phyloP scores from a whole-genome alignment of 2,797 vertebrate species.

The Myotis planiceps region DNA sequence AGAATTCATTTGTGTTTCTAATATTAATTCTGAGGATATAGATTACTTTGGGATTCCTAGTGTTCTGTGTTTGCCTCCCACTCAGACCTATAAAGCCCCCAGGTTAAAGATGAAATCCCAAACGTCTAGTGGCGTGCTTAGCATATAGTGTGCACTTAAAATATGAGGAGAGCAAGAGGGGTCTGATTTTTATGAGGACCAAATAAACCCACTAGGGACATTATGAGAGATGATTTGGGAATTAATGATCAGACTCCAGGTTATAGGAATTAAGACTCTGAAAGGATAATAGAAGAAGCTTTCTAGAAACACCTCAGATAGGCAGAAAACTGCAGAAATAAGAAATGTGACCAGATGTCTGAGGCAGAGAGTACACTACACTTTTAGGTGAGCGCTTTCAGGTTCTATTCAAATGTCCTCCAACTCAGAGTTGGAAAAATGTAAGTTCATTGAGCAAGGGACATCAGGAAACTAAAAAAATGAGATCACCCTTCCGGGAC shows the following conservation, averaged over 20 bases:
- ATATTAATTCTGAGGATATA: not conserved
- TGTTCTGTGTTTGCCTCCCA: not conserved
- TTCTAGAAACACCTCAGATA: not conserved
- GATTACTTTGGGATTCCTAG: not conserved
- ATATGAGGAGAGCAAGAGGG: not conserved
- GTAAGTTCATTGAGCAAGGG: not conserved
- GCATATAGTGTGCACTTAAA: not conserved
- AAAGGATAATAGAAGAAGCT: not conserved
- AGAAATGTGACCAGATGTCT: not conserved
- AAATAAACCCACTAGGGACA: not conserved
- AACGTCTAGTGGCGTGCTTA: not conserved
- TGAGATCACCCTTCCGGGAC: not conserved
- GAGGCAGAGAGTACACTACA: not conserved
- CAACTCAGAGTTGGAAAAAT: not conserved
- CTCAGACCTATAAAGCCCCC: not conserved
- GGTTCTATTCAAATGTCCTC: not conserved
- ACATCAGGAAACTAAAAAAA: not conserved
- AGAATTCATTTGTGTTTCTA: not conserved
- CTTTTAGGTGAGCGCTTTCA: not conserved
- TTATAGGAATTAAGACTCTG: not conserved
- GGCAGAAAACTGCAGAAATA: not conserved
- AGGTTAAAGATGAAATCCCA: not conserved
- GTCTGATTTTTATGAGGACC: not conserved
- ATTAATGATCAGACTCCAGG: not conserved
- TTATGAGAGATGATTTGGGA: not conserved